These are phyloP conservation scores for Aulostomus chinensis DNA, from an alignment of 2,797 vertebrate genomes.

Conservation along the genomic window DNA sequence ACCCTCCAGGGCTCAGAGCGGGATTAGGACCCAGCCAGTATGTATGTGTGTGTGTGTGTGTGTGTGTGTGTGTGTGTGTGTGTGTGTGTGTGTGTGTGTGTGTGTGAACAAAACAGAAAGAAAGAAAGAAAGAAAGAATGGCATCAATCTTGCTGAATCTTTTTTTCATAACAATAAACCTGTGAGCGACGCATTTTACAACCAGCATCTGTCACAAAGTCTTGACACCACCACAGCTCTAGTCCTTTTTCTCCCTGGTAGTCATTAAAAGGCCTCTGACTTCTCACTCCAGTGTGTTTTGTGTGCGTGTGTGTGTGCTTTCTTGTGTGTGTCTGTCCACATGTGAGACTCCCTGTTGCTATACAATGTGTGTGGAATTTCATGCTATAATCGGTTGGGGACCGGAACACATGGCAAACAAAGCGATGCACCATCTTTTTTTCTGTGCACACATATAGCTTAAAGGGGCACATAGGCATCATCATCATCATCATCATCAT, in stretches of 20 bases:
- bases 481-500: too few species aligned
- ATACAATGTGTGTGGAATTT: constrained; percentile 64
- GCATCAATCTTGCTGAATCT: constrained; percentile 61
- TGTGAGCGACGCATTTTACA: constrained; percentile 66
- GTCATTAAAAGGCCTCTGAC: constrained; percentile 62
- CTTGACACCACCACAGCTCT: constrained; percentile 53
- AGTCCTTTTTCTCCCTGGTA: constrained; percentile 46
- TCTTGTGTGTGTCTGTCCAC: constrained; percentile 51
- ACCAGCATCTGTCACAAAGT: constrained; percentile 66
- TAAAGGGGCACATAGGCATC: constrained; percentile 12
- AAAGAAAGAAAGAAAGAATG: constrained; percentile 27
- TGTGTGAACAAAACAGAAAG: constrained; percentile 35
- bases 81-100: constrained; percentile 18
- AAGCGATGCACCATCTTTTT: constrained; percentile 31
- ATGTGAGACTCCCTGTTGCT: constrained; percentile 50
- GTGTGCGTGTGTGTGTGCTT: constrained; percentile 17
- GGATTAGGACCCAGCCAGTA: constrained; percentile 9
- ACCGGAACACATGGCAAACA: constrained; percentile 65
- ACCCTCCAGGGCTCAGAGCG: constrained; percentile 22
- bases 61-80: constrained; percentile 25
- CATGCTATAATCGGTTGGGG: constrained; percentile 60
- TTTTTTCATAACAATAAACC: constrained; percentile 65
- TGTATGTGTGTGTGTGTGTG: constrained; percentile 16
- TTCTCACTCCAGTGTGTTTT: constrained; percentile 33
- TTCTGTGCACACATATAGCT: background rate